These are phyloP conservation scores for Chymomyza caudatula DNA, from an alignment of 2,888 invertebrate species.

Conservation along the genomic window DNA sequence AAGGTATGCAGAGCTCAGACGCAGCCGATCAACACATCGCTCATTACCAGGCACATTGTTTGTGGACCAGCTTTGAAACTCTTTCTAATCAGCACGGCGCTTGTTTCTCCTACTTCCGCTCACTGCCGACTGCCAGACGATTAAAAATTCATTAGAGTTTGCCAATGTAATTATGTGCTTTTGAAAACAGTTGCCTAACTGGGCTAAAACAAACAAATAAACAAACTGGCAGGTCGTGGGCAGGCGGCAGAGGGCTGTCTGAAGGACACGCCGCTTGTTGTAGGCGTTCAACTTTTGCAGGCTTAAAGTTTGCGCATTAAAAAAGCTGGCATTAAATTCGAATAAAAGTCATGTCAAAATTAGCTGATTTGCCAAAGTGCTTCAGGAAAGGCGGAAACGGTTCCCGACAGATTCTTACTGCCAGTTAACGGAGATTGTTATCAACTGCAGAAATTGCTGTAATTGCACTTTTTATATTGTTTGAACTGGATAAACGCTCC, in stretches of 20 bases:
- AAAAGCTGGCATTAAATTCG: constrained; percentile 20
- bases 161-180: constrained; percentile 32
- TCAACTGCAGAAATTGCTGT: background rate
- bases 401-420: background rate
- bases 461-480: background rate
- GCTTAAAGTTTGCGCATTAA: constrained; percentile 30
- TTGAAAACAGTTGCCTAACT: background rate
- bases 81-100: background rate
- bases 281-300: background rate
- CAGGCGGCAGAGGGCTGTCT: background rate
- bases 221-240: background rate
- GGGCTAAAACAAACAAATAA: constrained; percentile 13
- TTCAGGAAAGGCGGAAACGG: background rate
- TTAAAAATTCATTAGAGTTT: constrained; percentile 66
- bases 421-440: background rate
- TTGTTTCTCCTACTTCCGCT: background rate
- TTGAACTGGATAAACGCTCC: background rate
- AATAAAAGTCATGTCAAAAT: constrained; percentile 14
- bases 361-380: constrained; percentile 8
- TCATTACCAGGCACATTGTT: background rate
- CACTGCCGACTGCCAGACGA: constrained; percentile 27
- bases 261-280: background rate
- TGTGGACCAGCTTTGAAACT: background rate
- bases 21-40: background rate
- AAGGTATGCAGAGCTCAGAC: background rate